Conservation (phyloP, 2,113 vertebrate species). For the Tragelaphus scriptus region DNA sequence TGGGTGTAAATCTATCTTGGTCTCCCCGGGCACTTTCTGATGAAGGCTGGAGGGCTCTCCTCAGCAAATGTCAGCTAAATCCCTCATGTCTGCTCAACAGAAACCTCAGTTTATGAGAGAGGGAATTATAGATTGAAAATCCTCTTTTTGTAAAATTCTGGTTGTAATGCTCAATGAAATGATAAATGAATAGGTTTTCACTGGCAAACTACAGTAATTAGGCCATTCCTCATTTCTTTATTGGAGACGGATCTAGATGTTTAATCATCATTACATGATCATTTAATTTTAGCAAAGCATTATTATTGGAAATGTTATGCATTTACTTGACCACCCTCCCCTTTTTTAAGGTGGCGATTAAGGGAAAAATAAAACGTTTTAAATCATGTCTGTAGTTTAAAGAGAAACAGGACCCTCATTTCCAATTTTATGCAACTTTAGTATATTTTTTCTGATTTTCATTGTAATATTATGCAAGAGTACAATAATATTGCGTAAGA, state of each 20-base stretch:
- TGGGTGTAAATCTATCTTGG: background rate
- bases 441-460: background rate
- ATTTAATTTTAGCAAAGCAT: conserved; percentile 70
- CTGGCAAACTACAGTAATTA: conserved; percentile 78
- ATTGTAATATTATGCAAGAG: background rate
- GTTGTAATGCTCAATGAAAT: conserved; percentile 66
- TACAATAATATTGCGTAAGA: background rate
- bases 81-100: conserved; percentile 8
- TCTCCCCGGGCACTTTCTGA: background rate
- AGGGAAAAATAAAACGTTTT: conserved; percentile 45
- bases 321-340: background rate
- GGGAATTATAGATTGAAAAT: conserved; percentile 62
- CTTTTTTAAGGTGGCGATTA: conserved; percentile 30
- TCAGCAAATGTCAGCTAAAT: background rate
- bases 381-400: conserved; percentile 36
- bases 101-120: conserved; percentile 10
- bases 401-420: conserved; percentile 22
- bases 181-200: conserved; percentile 81
- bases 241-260: conserved; percentile 72
- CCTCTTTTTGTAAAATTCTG: conserved; percentile 67
- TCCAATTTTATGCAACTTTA: conserved; percentile 37
- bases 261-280: conserved; percentile 80
- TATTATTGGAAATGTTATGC: conserved; percentile 32
- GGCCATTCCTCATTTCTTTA: conserved; percentile 80
- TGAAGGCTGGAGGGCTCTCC: background rate